Evolutionary conservation across 2,888 invertebrate genomes (phyloP).

Genomic region (Spisula solida): DNA sequence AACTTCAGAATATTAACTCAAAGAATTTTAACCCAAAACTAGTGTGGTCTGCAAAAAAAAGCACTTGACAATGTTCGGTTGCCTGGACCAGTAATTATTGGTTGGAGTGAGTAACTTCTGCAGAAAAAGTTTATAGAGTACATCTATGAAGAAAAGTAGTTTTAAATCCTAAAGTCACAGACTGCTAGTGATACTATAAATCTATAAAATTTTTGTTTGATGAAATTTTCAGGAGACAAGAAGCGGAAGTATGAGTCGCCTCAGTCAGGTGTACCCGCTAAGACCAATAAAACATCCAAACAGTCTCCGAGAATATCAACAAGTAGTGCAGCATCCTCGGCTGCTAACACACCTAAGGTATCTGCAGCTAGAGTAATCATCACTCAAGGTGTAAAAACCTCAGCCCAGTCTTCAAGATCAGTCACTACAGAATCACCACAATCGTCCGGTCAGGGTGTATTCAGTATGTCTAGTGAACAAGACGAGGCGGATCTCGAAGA

Average conservation of each 20-base stretch:
- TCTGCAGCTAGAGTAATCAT: slow-evolving; percentile 22
- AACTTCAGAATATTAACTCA: no score
- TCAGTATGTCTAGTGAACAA: not conserved
- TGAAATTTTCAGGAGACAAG: slow-evolving; percentile 8
- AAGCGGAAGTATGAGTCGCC: slow-evolving; percentile 14
- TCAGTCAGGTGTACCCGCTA: not conserved
- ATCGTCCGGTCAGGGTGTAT: not conserved
- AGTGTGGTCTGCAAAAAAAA: no score
- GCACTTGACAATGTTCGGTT: no score
- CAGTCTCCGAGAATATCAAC: not conserved
- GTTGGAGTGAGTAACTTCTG: no score
- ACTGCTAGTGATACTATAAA: no score
- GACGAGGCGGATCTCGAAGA: not conserved
- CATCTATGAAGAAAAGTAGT: no score
- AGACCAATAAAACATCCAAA: not conserved
- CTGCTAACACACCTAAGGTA: slow-evolving; percentile 14
- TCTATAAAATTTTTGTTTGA: no score
- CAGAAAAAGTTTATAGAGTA: no score
- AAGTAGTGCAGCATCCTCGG: not conserved
- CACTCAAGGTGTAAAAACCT: not conserved
- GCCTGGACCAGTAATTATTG: no score
- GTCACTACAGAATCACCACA: not conserved
- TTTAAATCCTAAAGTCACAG: no score
- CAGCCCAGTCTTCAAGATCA: not conserved
- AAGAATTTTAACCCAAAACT: no score